A percentile compares a stretch with the other conserved stretches of the same genome.
These are phyloP conservation scores for Drosophila miranda DNA, from an alignment of 1,140 invertebrate species.

Conservation along the genomic window DNA sequence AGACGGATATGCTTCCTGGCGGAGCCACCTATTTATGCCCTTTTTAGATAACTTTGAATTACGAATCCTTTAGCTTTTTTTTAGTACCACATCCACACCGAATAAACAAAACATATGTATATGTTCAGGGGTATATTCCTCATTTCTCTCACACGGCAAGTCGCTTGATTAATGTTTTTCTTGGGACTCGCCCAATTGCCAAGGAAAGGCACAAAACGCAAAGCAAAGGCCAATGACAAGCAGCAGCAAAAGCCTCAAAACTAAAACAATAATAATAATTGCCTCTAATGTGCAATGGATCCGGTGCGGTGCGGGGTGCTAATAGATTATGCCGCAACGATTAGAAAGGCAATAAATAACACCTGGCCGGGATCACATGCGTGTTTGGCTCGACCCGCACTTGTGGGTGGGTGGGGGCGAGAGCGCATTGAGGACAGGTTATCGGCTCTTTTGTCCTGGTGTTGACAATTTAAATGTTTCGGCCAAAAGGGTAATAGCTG, in stretches of 20 bases:
- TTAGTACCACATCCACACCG: too few relatives aligned
- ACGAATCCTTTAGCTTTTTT: too few relatives aligned
- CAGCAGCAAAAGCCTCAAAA: constrained; percentile 54
- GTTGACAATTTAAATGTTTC: constrained; percentile 75
- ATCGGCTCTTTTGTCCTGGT: constrained; percentile 44
- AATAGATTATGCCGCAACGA: constrained; percentile 81
- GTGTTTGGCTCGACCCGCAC: constrained; percentile 38
- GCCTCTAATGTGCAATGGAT: constrained; percentile 68
- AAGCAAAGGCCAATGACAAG: constrained; percentile 48
- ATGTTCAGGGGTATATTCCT: neutral
- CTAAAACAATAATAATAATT: constrained; percentile 78
- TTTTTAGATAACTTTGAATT: too few relatives aligned
- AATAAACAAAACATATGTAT: too few relatives aligned
- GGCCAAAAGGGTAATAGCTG: constrained; percentile 58
- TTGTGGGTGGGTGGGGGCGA: constrained; percentile 10
- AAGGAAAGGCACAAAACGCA: constrained; percentile 22
- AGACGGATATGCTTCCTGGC: too few relatives aligned
- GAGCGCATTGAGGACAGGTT: constrained; percentile 44
- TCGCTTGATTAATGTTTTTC: constrained; percentile 52
- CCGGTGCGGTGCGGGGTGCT: constrained; percentile 48
- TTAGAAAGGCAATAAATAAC: constrained; percentile 80
- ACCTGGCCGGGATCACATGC: constrained; percentile 71
- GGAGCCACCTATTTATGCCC: too few relatives aligned
- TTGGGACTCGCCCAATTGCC: constrained; percentile 44
- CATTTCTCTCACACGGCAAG: constrained; percentile 21